Base-by-base conservation (phyloP, 64 coral and sea anemone genomes). In the Montipora sp. region DNA sequence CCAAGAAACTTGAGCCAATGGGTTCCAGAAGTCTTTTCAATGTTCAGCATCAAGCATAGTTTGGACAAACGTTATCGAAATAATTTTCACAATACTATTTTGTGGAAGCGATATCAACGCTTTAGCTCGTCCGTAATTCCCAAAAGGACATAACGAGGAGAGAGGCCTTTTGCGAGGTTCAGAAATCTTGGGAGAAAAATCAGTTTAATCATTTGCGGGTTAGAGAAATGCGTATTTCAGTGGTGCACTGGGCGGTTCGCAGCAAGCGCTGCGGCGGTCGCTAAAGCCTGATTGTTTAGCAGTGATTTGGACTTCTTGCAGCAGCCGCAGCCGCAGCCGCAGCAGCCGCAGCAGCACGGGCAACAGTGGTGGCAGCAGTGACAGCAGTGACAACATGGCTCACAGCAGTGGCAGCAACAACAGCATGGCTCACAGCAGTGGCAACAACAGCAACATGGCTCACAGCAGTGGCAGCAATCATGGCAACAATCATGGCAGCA, bases 281-380 rank as follows among this genome's bases (percentile, higher is more conserved):
- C 82, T 63, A 85, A 51, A 50, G 82, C 82, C 20, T 27, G 59
- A 7, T 45, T 22, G 47, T 85, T 85, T 8, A 85, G 82, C 19
- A 68, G 82, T 71, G 61, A 19, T 60, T 94, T 90, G 8, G 93
- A 94, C 77, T 94, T 94, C 58, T 94, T 94, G 48, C 92, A 94
- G 80, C 93, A 89, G 14, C 75, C 75, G 72, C 92, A 89, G 5
- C 88, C 71, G 78, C 81, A 81, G 4, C 53, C 51, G 20, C 92
- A 94, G 80, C 93, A 89, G 14, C 75, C 75, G 72, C 92, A 89
- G 5, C 89, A 80, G 79, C 81, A 81, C 36, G 36, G 36, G 4
- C 53, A 51, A 15, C 92, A 94, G 18, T 78, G 72, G 70, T 94
- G 93, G 45, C 93, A 94, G 14, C 93, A 94, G 24, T 94, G 93